A percentile compares a stretch with the other conserved stretches of the same genome.
Conservation (phyloP, 2,113 vertebrate species). For the Periophthalmus modestus region DNA sequence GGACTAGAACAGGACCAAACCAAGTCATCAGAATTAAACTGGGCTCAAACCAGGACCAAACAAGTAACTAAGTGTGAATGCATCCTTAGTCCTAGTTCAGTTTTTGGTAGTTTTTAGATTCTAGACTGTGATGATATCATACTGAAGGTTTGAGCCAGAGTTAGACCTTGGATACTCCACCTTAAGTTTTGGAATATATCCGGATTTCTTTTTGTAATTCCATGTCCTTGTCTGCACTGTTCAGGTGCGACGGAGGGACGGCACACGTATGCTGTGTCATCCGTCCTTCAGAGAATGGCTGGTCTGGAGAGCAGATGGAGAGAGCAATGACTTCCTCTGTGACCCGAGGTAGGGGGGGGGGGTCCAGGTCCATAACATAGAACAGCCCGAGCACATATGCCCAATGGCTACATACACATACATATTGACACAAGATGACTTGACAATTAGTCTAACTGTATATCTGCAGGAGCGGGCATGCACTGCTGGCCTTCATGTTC, state of each 20-base stretch:
- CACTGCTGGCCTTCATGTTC: slow-evolving; percentile 97
- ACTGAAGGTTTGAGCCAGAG: background rate
- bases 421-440: background rate
- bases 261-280: slow-evolving; percentile 97
- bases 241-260: slow-evolving; percentile 86
- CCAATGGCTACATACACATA: background rate
- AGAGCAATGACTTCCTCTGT: slow-evolving; percentile 92
- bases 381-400: background rate
- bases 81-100: background rate
- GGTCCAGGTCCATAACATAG: background rate
- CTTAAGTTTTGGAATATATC: background rate
- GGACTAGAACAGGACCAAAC: too few species aligned
- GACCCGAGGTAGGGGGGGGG: slow-evolving; percentile 86
- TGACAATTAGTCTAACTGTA: background rate
- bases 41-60: too few species aligned
- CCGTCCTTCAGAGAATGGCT: slow-evolving; percentile 98
- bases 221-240: background rate
- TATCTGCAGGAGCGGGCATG: slow-evolving; percentile 89
- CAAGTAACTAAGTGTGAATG: too few species aligned
- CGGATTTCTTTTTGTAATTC: background rate
- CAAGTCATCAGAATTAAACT: too few species aligned
- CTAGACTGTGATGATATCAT: too few species aligned
- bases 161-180: background rate
- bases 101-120: background rate
- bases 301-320: slow-evolving; percentile 94